Evolutionary conservation across 2,113 vertebrate genomes (phyloP).

Genomic region (Elgaria multicarinata): DNA sequence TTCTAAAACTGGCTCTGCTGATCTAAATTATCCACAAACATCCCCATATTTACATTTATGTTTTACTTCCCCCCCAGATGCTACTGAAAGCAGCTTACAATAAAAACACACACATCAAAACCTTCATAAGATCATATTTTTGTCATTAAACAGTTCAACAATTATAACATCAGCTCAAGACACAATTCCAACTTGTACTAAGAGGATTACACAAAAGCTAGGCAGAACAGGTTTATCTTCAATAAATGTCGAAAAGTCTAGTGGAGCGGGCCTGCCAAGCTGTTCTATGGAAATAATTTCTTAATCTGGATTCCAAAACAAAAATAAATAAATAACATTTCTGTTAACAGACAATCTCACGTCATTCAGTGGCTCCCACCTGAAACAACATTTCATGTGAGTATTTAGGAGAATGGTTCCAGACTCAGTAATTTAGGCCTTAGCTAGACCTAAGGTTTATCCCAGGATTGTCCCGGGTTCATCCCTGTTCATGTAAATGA

Average conservation of each 20-base stretch:
- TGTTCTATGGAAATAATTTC: not conserved
- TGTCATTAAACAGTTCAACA: not conserved
- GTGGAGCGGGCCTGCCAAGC: too few relatives aligned
- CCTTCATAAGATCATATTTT: not conserved
- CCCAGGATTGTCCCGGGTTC: too few relatives aligned
- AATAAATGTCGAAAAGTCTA: not conserved
- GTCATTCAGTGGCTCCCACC: not conserved
- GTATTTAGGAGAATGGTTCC: not conserved
- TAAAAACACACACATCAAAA: not conserved
- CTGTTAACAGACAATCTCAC: not conserved
- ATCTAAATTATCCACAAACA: not conserved
- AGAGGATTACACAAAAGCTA: not conserved
- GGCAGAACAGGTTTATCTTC: not conserved
- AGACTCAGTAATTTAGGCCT: not conserved
- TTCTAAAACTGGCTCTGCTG: not conserved
- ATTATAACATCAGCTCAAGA: not conserved
- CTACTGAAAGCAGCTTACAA: not conserved
- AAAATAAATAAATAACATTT: not conserved
- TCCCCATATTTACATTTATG: not conserved
- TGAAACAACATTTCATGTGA: not conserved
- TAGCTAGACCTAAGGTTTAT: too few relatives aligned
- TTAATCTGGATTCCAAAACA: not conserved
- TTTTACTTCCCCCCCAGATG: not conserved
- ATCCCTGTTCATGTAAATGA: too few relatives aligned
- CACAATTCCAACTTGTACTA: not conserved